Evolutionary conservation across 2,113 vertebrate genomes (phyloP), one percentile per base, ranked within the genome.

Genomic region (Myodes glareolus): DNA sequence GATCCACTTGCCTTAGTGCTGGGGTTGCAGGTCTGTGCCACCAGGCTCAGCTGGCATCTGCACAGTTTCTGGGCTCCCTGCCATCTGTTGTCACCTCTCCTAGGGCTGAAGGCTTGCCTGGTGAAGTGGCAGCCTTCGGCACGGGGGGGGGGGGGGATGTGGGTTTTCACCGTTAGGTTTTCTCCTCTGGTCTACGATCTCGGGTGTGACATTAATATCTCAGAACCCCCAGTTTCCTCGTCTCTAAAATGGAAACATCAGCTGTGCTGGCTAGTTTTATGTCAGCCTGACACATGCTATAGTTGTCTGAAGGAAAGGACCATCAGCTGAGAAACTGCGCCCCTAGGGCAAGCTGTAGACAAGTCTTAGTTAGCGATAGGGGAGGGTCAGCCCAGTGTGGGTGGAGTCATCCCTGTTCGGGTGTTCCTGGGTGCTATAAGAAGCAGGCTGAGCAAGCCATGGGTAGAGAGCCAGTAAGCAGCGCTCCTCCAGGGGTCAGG

Each of bases 201-300:
- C 36, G 17, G 29, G 52, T 39, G 17, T 13, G 27, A 55, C 10
- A 9, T 39, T 70, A 68, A 8, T 50, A 81, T 58, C 73, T 55
- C 84, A 63, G 68, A 82, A 33, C n/a, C 80, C 80, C 85, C 42
- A 88, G 27, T 84, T 92, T 94, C 9, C 58, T 88, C 55, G 11
- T 91, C 50, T 82, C 61, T 50, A 76, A 96, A 85, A 90, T 88
- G 80, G n/a, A 94, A 75, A 45, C 39, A 17, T 25, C 16, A 14
- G 36, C 80, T 42, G 80, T 61, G 55, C 55, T 84, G 55, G 80
- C 55, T 84, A 29, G 55, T n/a, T 42, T 84, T 61, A 50, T 39
- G 7, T 61, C n/a, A 42, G 55, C 21, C 58, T 81, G 78, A 81
- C 36, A n/a, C 52, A n/a, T 19, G 52, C 55, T 42, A 29, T 27